Evolutionary conservation across 2,888 invertebrate genomes (phyloP), one percentile per base, ranked within the genome.

Genomic region (Chironomus riparius): DNA sequence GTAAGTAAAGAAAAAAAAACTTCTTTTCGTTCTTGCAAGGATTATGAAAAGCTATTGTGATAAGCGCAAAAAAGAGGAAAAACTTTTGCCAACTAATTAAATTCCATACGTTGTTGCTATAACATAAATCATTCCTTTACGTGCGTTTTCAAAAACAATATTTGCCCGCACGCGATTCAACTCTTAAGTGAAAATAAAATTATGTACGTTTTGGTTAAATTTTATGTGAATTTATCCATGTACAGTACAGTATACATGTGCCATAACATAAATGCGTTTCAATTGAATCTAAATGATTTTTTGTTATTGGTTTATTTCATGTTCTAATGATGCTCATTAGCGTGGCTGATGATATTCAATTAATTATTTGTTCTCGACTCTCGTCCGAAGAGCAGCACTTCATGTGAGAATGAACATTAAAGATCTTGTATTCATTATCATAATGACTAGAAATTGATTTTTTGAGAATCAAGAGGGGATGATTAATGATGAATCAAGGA

Each of bases 101-200:
- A 68, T 74, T 74, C 47, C 74, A 65, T 61, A 28, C 74, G 74
- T 62, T 74, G 47, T 61, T 47, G 74, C 22, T 12, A 13, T 7
- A 68, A 62, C 12, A 74, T 74, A 74, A 74, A 74, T 74, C 74
- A 74, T 74, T 74, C 47, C 22, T 21, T 65, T 65, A 65, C 65
- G 65, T 65, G 65, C 65, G 13, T 65, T 65, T 22, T 21, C 21
- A 21, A 65, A 18, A 65, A 21, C 65, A 65, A 65, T 65, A 10
- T 65, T 65, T 22, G 21, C 65, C 21, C 65, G 65, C 65, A 65
- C 65, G 65, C 65, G 21, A 65, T 21, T 13, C 12, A 22, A 65
- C 21, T 5, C 50, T 50, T 21, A 18, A 62, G 62, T 22, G 62
- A 62, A 24, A 24, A 24, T 65, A 21, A 21, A 24, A 24, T 21